Evolutionary conservation across 2,113 vertebrate genomes (phyloP), one percentile per base, ranked within the genome.

Genomic region (Equus przewalskii): DNA sequence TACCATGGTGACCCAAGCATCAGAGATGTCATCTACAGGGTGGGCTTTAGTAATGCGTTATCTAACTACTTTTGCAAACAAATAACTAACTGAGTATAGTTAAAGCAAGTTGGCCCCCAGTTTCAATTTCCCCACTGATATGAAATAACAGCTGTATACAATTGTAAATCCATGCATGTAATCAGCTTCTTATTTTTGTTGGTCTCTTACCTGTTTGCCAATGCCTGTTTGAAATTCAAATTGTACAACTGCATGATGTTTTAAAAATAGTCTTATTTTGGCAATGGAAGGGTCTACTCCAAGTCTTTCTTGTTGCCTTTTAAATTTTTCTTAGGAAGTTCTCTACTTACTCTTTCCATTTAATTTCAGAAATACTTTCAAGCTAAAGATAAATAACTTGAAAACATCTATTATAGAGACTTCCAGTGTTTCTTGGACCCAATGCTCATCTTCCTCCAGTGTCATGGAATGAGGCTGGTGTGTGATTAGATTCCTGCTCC

Each of bases 401-500:
- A 12, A 30, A 82, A 24, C 0, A 4, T 60, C 33, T 56, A 26
- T 24, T 5, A 56, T 9, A 12, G 18, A 46, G 49, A 44, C 3
- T 13, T 28, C 18, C 6, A 51, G 3, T 33, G 19, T 16, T 46
- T 1, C 19, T 3, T 75, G 10, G 5, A 33, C 8, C 3, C 2
- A 4, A 15, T 13, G 5, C 18, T 73, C 62, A 8, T 51, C 22
- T n/a, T 46, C 36, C 1, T 49, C 49, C 7, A 26, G 8, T 49
- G 51, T 7, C 6, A 28, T 7, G 1, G 14, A 2, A 30, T 41
- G 15, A 3, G 24, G 7, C 10, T 33, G 22, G 2, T 8, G 3
- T 28, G 21, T n/a, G 3, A 14, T 8, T 84, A 5, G 11, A 15
- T 14, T 62, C 21, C 33, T 92, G 11, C 9, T 46, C 15, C 13